These are phyloP conservation scores for Kryphioiulus occultus DNA, from an alignment of 2,888 invertebrate species.

Conservation along the genomic window DNA sequence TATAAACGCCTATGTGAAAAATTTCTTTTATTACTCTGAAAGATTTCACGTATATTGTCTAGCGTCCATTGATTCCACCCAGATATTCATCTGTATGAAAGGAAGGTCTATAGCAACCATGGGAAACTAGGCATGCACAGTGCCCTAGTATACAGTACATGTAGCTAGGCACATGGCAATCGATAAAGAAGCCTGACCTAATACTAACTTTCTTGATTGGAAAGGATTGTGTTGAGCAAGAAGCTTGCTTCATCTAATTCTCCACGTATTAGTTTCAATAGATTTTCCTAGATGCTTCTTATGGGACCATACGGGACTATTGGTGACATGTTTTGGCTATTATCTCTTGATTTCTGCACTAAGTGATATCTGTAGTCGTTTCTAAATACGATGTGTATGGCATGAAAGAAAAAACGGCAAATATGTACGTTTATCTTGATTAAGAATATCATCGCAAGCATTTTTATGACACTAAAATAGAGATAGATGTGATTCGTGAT, in stretches of 20 bases:
- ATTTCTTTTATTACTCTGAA: not conserved
- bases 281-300: not conserved
- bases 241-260: conserved; percentile 35
- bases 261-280: conserved; percentile 21
- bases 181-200: conserved; percentile 20
- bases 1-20: conserved; percentile 28
- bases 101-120: not conserved
- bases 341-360: conserved; percentile 10
- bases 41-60: not conserved
- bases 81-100: conserved; percentile 21
- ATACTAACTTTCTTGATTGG: conserved; percentile 37
- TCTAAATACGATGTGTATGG: not conserved
- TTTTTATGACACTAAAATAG: too few species aligned
- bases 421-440: not conserved
- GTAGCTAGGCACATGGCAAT: not conserved
- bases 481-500: too few species aligned
- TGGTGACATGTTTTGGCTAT: conserved; percentile 32
- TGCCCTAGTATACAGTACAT: not conserved
- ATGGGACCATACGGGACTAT: not conserved
- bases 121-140: not conserved
- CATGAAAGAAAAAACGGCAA: not conserved
- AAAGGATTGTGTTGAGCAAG: conserved; percentile 39
- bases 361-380: not conserved
- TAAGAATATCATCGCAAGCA: too few species aligned
- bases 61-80: not conserved